A percentile compares a stretch with the other conserved stretches of the same genome.
These are phyloP conservation scores for Smittia aterrima DNA, from an alignment of 2,888 invertebrate species.

Conservation along the genomic window DNA sequence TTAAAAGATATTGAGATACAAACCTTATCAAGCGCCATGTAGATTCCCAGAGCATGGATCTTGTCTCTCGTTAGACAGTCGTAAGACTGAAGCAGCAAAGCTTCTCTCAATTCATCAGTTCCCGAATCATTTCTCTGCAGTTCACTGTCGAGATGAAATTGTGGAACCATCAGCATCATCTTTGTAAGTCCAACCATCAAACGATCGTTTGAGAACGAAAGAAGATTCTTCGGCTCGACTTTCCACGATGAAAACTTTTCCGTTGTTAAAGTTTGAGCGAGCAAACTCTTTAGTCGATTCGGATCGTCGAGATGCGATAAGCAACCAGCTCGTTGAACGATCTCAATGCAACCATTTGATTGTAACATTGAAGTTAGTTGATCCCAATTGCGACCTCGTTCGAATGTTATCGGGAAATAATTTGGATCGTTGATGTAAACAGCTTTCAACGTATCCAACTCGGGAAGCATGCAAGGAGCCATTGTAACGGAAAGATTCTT, in stretches of 20 bases:
- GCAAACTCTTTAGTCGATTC: conserved; percentile 70
- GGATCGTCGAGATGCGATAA: conserved; percentile 85
- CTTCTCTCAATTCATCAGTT: conserved; percentile 60
- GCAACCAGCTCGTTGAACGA: conserved; percentile 87
- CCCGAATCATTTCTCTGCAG: conserved; percentile 50
- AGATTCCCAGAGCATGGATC: conserved; percentile 69
- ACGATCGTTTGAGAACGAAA: conserved; percentile 72
- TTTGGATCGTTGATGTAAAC: conserved; percentile 78
- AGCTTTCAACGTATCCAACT: conserved; percentile 69
- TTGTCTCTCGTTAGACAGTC: conserved; percentile 81
- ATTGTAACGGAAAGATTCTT: conserved; percentile 59
- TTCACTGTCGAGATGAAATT: conserved; percentile 47
- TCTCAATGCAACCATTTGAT: conserved; percentile 70
- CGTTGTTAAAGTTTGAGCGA: conserved; percentile 76
- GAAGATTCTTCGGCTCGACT: conserved; percentile 62
- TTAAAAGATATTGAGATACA: conserved; percentile 45
- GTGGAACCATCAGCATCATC: conserved; percentile 58
- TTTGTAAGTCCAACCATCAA: conserved; percentile 68
- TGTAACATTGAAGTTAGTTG: conserved; percentile 69
- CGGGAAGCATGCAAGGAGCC: conserved; percentile 85
- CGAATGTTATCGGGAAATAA: conserved; percentile 88
- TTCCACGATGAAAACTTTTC: conserved; percentile 57
- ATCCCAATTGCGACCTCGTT: conserved; percentile 79
- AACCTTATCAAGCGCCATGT: conserved; percentile 68
- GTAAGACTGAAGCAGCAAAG: conserved; percentile 67